Evolutionary conservation across 2,797 vertebrate genomes (phyloP), one percentile per base, ranked within the genome.

Genomic region (Potorous gilbertii): DNA sequence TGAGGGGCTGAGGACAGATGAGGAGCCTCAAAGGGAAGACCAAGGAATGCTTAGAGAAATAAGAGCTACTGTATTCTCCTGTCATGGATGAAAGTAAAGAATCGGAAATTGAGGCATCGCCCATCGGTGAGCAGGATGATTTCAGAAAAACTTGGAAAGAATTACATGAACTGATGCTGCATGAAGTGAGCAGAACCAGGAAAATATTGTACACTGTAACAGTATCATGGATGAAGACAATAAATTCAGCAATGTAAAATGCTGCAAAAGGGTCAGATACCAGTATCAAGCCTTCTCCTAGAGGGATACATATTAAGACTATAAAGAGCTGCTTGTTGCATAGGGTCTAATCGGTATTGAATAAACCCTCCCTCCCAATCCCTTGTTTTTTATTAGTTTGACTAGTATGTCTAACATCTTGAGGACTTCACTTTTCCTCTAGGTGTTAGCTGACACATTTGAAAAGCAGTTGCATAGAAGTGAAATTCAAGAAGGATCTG

Each of bases 391-490:
- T 46, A 87, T 87, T 87, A 87, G 40, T 11, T 87, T 87, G 40
- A 81, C 8, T 81, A 91, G n/a, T 66, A 94, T 54, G n/a, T 95
- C 1, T 90, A 87, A 90, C 90, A 54, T 87, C 56, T 54, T 59
- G 52, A 52, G 91, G 31, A 28, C 46, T 96, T 98, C 93, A 9
- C 57, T 95, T 94, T 97, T 94, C 96, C 95, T 98, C 92, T 97
- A 99, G 99, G 93, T 98, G 91, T 94, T 99, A 59, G 98, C 96
- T 55, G 98, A 98, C 92, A 98, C 98, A 94, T 99, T 99, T 57
- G 98, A 99, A 98, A 98, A 98, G 92, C 99, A 99, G 97, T 81
- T 99, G 93, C 99, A 98, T 98, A 98, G 98, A 98, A 98, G 98
- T 91, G 98, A 99, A 98, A 98, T 98, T 46, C 98, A 98, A 96